Percentiles rank a stretch among this genome's conserved stretches.
Evolutionary conservation across 1,140 invertebrate genomes (phyloP).

Genomic region (Diachasmimorpha longicaudata): DNA sequence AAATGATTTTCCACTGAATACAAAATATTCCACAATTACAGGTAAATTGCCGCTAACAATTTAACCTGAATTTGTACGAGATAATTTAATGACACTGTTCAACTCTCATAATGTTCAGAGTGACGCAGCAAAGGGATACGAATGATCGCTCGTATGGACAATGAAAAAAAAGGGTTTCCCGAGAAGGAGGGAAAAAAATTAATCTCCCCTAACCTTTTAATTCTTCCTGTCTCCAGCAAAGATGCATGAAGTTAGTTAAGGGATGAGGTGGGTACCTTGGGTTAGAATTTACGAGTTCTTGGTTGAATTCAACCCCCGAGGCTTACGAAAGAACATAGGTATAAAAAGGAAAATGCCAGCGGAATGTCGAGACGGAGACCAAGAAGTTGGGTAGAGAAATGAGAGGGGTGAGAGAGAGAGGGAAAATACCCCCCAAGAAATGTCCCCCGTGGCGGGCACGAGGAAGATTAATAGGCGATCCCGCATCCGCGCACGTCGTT

Average conservation of each 20-base stretch:
- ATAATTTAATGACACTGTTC: background rate
- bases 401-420: background rate
- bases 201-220: conserved; percentile 5
- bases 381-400: background rate
- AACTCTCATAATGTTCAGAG: background rate
- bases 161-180: background rate
- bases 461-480: conserved; percentile 29
- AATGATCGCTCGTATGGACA: too few species aligned
- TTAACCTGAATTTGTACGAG: background rate
- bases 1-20: background rate
- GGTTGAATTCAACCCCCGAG: background rate
- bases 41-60: background rate
- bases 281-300: conserved; percentile 6
- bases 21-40: background rate
- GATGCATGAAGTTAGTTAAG: conserved; percentile 2
- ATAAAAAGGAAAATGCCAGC: background rate
- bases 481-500: conserved; percentile 27
- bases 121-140: background rate
- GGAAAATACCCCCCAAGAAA: background rate
- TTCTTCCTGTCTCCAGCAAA: background rate
- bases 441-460: conserved; percentile 7
- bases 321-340: background rate
- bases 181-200: background rate
- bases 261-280: background rate
- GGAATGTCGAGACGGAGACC: background rate